Conservation (phyloP, 1,140 invertebrate species). For the Orussus abietinus region DNA sequence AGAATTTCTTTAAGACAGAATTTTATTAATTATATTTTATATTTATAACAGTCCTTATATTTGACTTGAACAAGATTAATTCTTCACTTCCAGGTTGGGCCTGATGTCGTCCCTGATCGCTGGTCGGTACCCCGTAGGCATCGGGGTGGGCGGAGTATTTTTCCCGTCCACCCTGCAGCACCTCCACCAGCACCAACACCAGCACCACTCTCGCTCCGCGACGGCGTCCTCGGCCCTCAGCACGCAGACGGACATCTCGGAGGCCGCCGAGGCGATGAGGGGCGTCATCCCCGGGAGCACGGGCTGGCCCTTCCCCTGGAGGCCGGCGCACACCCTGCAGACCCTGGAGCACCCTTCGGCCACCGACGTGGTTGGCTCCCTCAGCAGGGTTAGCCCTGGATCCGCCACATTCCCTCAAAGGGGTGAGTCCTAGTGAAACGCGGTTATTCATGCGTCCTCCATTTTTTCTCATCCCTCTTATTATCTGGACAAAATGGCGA, state of each 20-base stretch:
- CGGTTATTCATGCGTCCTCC: too few species aligned
- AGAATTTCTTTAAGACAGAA: too few species aligned
- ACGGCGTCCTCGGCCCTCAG: constrained; percentile 43
- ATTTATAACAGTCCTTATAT: too few species aligned
- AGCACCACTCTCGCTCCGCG: constrained; percentile 41
- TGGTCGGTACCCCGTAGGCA: constrained; percentile 67
- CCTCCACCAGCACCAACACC: constrained; percentile 46
- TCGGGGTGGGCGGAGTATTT: constrained; percentile 48
- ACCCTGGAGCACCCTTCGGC: constrained; percentile 46
- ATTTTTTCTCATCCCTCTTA: too few species aligned
- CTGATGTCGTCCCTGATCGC: constrained; percentile 65
- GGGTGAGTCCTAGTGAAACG: constrained; percentile 33
- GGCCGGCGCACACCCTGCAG: constrained; percentile 42
- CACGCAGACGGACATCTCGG: constrained; percentile 39
- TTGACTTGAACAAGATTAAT: too few species aligned
- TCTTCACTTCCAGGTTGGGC: constrained; percentile 71
- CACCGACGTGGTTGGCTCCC: constrained; percentile 38
- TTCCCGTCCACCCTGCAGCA: constrained; percentile 49
- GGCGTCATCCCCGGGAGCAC: constrained; percentile 39
- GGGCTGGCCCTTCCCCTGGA: constrained; percentile 51
- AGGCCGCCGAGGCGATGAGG: constrained; percentile 39
- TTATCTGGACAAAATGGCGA: too few species aligned
- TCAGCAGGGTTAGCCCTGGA: constrained; percentile 46
- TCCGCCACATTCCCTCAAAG: constrained; percentile 47
- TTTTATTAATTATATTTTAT: too few species aligned